Percentiles rank a stretch among this genome's conserved stretches.
Evolutionary conservation across 2,113 vertebrate species (phyloP).

Genomic region (Nanorana parkeri): DNA sequence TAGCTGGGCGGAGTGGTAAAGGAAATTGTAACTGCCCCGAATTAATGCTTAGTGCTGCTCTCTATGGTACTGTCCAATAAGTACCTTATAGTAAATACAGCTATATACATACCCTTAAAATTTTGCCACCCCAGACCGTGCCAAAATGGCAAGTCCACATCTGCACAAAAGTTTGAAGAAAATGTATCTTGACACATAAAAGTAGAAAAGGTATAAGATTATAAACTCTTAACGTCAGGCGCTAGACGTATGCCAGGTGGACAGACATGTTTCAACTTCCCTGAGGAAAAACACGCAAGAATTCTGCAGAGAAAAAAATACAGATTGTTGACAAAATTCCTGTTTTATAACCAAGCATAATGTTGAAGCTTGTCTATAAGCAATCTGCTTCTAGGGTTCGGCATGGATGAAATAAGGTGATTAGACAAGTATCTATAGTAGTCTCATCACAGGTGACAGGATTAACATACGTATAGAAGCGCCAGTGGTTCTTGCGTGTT

Average conservation of each 20-base stretch:
- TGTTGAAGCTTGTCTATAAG: constrained; percentile 45
- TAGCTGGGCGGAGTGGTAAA: no score
- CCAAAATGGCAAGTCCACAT: no score
- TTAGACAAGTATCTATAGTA: constrained; percentile 8
- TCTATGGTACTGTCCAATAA: no score
- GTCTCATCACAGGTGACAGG: constrained; percentile 13
- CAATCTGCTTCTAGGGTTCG: not conserved
- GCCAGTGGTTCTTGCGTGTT: not conserved
- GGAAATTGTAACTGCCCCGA: no score
- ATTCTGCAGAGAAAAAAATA: constrained; percentile 20
- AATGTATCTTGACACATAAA: no score
- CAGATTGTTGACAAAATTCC: constrained; percentile 10
- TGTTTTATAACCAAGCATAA: constrained; percentile 39
- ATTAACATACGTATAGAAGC: constrained; percentile 5
- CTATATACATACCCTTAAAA: no score
- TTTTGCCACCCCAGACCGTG: no score
- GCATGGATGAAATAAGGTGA: not conserved
- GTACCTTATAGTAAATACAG: no score
- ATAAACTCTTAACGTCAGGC: not conserved
- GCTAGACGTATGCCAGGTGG: not conserved
- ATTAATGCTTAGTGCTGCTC: no score
- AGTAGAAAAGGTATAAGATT: no score
- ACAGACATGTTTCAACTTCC: constrained; percentile 17
- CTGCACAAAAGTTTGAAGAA: no score
- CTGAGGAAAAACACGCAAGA: constrained; percentile 7